Conservation (phyloP, 2,888 invertebrate species). For the Galeruca laticollis region DNA sequence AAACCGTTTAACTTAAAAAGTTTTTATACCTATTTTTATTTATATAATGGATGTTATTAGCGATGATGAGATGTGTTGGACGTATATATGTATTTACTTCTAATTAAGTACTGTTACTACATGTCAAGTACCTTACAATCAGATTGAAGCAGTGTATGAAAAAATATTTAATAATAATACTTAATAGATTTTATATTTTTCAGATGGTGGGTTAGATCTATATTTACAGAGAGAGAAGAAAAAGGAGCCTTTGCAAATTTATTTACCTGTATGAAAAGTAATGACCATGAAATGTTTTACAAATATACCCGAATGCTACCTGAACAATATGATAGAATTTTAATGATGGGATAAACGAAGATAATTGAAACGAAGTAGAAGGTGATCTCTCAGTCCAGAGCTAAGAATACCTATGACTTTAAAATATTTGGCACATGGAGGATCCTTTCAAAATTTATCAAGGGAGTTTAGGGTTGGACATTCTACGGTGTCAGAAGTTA, state of each 20-base stretch:
- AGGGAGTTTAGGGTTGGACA: neutral
- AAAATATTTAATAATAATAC: too few species aligned
- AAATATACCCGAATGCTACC: too few species aligned
- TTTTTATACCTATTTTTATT: too few species aligned
- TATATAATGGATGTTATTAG: too few species aligned
- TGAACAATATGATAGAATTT: conserved; percentile 10
- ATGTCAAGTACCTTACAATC: too few species aligned
- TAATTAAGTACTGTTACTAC: too few species aligned
- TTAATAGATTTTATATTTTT: neutral
- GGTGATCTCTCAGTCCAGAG: conserved; percentile 10
- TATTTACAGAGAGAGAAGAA: neutral
- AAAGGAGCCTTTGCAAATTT: neutral
- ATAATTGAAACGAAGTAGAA: conserved; percentile 3
- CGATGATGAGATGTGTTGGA: too few species aligned
- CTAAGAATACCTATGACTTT: conserved; percentile 13
- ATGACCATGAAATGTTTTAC: conserved; percentile 7
- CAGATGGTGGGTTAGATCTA: neutral
- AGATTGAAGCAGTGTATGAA: too few species aligned
- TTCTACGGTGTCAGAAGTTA: too few species aligned
- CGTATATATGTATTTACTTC: too few species aligned
- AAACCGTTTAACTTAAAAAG: too few species aligned
- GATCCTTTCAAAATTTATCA: conserved; percentile 11
- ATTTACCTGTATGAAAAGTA: neutral
- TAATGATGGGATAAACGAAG: neutral
- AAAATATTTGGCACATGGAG: conserved; percentile 24